A percentile compares a stretch with the other conserved stretches of the same genome.
phyloP scores from a whole-genome alignment of 2,797 vertebrate genomes.

The Enteromius fasciolatus region DNA sequence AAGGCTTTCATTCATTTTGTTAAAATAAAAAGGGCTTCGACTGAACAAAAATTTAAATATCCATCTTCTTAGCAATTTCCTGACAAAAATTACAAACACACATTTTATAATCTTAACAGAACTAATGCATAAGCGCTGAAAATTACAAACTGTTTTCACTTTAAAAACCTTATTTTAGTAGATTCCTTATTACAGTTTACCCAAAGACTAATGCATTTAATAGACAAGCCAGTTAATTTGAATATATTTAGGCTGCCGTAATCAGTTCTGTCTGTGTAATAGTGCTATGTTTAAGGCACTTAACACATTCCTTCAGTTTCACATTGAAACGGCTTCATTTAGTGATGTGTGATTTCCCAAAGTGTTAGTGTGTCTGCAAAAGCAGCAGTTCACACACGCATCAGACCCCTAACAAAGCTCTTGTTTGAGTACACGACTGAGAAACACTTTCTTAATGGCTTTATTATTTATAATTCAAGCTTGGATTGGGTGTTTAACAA shows the following conservation, averaged over 20 bases:
- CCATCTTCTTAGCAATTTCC: slow-evolving; percentile 49
- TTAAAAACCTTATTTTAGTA: neutral
- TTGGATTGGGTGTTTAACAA: neutral
- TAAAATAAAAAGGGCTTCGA: slow-evolving; percentile 57
- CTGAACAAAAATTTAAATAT: slow-evolving; percentile 18
- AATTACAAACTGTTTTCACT: slow-evolving; percentile 41
- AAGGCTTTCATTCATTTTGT: neutral
- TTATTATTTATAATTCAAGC: slow-evolving; percentile 2
- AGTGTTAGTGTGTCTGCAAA: neutral
- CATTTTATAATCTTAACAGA: slow-evolving; percentile 43
- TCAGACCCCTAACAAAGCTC: neutral
- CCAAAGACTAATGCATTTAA: neutral
- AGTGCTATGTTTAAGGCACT: neutral
- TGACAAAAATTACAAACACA: slow-evolving; percentile 46
- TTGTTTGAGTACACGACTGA: neutral
- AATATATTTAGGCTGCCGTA: neutral
- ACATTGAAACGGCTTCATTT: neutral
- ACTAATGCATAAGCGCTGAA: slow-evolving; percentile 43
- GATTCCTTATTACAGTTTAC: neutral
- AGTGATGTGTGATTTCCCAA: neutral
- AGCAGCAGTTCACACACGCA: neutral
- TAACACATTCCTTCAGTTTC: neutral
- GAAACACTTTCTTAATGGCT: neutral
- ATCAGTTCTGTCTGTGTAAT: neutral
- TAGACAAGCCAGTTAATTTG: neutral